Base-by-base conservation (phyloP, 2,888 invertebrate genomes). In the Caenorhabditis imperialis region DNA sequence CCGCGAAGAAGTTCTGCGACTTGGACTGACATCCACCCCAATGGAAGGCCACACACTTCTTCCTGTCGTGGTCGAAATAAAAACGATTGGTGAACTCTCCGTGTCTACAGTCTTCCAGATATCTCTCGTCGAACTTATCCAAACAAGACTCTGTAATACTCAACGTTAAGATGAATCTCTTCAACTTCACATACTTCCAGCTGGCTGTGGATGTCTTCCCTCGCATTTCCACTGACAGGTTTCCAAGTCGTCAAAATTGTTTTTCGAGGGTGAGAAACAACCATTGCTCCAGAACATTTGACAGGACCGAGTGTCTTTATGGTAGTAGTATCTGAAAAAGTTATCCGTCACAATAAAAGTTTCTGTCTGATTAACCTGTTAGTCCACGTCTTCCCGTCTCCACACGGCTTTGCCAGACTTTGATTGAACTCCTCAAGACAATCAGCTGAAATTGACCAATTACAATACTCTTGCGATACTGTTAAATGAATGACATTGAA, bases 281-380 rank as follows among this genome's bases (percentile, higher is more conserved):
- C 82, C 82, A 47, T 86, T 84, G 50, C 71, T 79, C 88, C 88
- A 88, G 70, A 83, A 88, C 82, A 85, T 83, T 44, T 79, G 71
- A 54, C 88, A 88, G 1, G 63, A 51, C 1, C 81, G 67, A 8
- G 67, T 51, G 27, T 77, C 75, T n/a, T 71, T 74, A 48, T 85
- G 82, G 54, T 77, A 85, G 63, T 57, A 83, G 55, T 82, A 85
- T 55, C 83, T 80, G 47, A n/a, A n/a, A n/a, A n/a, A n/a, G n/a
- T n/a, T n/a, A n/a, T 30, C 30, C 30, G 30, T 30, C 7, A 30
- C 6, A 30, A 30, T 30, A 7, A 7, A 10, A 30, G 10, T 30
- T 30, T 30, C 10, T 30, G 7, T 6, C 30, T 25, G 3, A 30
- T 16, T 53, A 14, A 79, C 74, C 80, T 57, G 37, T 80, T 80